Evolutionary conservation across 2,888 invertebrate genomes (phyloP), one percentile per base, ranked within the genome.

Genomic region (Eubasilissa splendida): DNA sequence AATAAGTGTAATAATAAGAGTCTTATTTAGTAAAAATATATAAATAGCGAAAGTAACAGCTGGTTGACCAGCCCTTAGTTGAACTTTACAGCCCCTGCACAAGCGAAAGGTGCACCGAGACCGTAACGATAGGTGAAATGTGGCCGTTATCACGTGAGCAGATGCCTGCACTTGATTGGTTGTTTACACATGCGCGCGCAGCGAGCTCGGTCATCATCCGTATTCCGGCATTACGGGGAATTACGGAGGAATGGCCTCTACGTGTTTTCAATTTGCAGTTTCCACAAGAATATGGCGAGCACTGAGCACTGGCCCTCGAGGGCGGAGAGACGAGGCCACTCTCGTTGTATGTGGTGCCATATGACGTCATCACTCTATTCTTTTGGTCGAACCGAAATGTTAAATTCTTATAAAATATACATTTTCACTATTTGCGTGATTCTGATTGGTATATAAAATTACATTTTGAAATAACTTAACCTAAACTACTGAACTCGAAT

Each of bases 241-340:
- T 82, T 82, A 80, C 76, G 74, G 65, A 14, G 71, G 68, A 76
- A 82, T 80, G 79, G 80, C 54, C 77, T 65, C 54, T 80, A 82
- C 82, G 82, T 82, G 82, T 77, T 80, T 82, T 82, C 82, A 80
- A 80, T 75, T 80, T 82, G 80, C 75, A 82, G 59, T 77, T 77
- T 80, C n/a, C 60, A 11, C 75, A 56, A 66, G 60, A 10, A 63
- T 22, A 66, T 66, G 9, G 66, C 31, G 50, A 42, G n/a, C 66
- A 42, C n/a, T 42, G n/a, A n/a, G n/a, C 42, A 50, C 66, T 12
- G n/a, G 53, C n/a, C 52, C 70, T 53, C 31, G 9, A 22, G 22
- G 52, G 70, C 52, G 70, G 53, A 9, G 70, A 22, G n/a, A 14
- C 14, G 70, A 10, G 70, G 70, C 52, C 70, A 53, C 22, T 22